Base-by-base conservation (phyloP, 1,140 invertebrate genomes). In the Bacillus rossius region DNA sequence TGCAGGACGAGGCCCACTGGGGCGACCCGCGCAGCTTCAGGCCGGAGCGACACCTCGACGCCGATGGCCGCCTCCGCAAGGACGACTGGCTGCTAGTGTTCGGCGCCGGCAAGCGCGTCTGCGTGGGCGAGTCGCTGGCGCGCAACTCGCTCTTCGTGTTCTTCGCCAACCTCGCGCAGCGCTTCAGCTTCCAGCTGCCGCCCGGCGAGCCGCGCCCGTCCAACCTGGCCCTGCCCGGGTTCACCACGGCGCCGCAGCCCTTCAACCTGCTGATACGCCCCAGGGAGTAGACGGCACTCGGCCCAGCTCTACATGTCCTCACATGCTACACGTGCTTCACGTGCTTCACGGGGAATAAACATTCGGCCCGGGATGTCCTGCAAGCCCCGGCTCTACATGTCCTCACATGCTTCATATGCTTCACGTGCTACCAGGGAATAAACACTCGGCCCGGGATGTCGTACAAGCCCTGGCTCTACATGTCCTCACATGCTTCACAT, bases 141-240 rank as follows among this genome's bases (percentile, higher is more conserved):
- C 62, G 60, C 26, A 67, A 68, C 17, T 58, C 63, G 54, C 59
- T 70, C 1, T 73, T 73, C 51, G 38, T 73, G 3, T 72, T 69
- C 41, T 60, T 65, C 14, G 40, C 64, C 14, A 53, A 41, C 20
- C 55, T 73, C 5, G 52, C 71, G 42, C 65, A 69, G 43, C 59
- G 63, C 7, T 69, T 64, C 45, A 29, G 42, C 2, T 47, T 67
- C 34, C 19, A 38, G n/a, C 25, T 65, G 8, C 64, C 64, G 37
- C 29, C 26, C 5, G 62, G 57, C 17, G 20, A 60, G 5, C 51
- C 57, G 10, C 10, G 14, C n/a, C 68, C 68, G 7, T 56, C 57
- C 10, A 56, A 57, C 13, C 42, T 61, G 10, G 19, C 59, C 40
- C 38, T 61, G 10, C 43, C 54, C 17, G 66, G 66, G 16, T 60